A percentile compares a stretch with the other conserved stretches of the same genome.
Evolutionary conservation across 2,797 vertebrate species (phyloP).

Genomic region (Hirundo rustica): DNA sequence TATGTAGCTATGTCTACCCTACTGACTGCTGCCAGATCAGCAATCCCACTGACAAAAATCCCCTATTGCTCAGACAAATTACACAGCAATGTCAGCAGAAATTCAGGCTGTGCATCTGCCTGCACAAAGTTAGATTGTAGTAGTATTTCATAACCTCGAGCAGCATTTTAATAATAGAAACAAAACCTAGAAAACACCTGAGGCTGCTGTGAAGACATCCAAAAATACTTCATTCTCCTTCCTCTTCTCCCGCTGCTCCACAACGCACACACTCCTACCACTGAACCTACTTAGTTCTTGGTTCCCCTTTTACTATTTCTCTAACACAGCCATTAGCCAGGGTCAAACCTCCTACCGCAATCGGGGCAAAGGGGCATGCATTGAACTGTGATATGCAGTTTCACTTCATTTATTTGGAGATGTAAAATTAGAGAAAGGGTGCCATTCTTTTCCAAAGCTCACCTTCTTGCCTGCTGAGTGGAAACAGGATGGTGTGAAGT

Average conservation of each 20-base stretch:
- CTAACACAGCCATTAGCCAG: background rate
- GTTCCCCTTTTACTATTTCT: background rate
- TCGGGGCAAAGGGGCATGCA: background rate
- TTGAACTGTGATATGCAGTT: background rate
- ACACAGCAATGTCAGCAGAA: background rate
- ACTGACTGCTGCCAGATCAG: background rate
- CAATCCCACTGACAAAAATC: background rate
- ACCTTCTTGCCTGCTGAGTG: background rate
- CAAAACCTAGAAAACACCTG: background rate
- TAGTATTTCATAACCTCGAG: background rate
- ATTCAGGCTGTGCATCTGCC: background rate
- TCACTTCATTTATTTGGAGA: background rate
- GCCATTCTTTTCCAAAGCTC: background rate
- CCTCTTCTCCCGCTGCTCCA: background rate
- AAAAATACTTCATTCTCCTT: background rate
- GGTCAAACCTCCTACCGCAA: background rate
- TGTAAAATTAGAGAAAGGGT: background rate
- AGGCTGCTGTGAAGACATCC: background rate
- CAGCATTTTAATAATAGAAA: background rate
- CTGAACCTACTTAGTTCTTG: rapidly evolving
- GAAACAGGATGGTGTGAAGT: background rate
- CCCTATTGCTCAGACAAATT: background rate
- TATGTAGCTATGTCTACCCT: background rate
- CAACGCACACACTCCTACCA: background rate
- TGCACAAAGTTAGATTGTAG: background rate